Evolutionary conservation across 2,113 vertebrate genomes (phyloP).

Genomic region (Saccopteryx leptura): DNA sequence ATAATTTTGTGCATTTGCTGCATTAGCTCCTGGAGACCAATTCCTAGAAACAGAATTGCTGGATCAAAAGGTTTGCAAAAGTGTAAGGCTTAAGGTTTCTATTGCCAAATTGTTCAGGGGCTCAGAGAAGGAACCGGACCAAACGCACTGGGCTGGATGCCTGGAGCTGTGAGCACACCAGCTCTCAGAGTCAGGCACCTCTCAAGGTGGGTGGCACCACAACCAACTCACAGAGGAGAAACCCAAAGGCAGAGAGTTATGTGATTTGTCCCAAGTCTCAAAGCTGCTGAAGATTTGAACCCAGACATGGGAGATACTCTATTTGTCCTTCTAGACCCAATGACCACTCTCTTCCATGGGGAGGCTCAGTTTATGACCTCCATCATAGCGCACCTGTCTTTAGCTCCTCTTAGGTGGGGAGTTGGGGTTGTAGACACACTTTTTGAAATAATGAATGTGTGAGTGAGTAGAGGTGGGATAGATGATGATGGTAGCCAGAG

Average conservation of each 20-base stretch:
- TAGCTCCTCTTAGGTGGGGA: not conserved
- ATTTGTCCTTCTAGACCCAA: not conserved
- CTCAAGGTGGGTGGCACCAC: not conserved
- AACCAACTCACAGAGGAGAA: not conserved
- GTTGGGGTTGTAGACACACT: not conserved
- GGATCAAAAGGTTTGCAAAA: not conserved
- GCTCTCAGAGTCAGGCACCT: not conserved
- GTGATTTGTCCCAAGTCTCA: not conserved
- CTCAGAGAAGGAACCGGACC: not conserved
- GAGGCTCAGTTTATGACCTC: not conserved
- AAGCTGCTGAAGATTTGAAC: not conserved
- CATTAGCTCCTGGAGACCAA: not conserved
- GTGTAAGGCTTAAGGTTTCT: not conserved
- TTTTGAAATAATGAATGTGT: not conserved
- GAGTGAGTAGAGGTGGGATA: not conserved
- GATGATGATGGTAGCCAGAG: not conserved
- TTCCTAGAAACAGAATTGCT: not conserved
- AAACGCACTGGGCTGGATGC: not conserved
- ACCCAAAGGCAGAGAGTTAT: not conserved
- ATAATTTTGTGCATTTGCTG: not conserved
- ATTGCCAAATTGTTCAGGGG: not conserved
- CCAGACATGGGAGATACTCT: not conserved
- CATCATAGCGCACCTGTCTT: not conserved
- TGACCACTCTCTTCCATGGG: not conserved
- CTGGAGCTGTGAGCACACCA: too few species aligned